Percentiles rank a stretch among this genome's conserved stretches.
Conservation (phyloP, 1,140 invertebrate species). For the Trissolcus basalis region DNA sequence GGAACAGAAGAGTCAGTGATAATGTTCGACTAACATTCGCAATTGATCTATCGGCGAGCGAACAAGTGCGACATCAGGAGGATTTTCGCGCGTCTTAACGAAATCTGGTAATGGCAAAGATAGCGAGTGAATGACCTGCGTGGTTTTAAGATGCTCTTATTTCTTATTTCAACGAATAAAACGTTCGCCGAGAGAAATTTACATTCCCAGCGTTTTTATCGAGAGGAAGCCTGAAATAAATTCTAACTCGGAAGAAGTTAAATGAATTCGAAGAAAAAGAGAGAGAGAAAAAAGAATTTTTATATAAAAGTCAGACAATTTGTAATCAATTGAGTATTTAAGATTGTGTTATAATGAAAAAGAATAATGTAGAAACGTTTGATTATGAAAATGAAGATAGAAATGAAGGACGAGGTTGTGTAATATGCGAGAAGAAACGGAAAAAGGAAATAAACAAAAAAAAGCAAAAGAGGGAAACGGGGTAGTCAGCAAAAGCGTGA, state of each 20-base stretch:
- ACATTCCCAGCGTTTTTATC: background rate
- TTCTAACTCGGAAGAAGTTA: no score
- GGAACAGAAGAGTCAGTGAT: conserved; percentile 55
- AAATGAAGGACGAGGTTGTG: background rate
- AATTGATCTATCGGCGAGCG: conserved; percentile 71
- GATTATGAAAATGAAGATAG: background rate
- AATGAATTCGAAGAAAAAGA: no score
- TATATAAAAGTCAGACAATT: no score
- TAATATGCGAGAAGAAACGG: conserved; percentile 2
- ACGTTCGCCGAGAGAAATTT: background rate
- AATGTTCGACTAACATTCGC: conserved; percentile 67
- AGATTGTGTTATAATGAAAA: no score
- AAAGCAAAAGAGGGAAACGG: background rate
- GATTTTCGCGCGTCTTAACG: conserved; percentile 67
- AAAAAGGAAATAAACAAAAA: conserved; percentile 1
- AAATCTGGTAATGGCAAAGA: conserved; percentile 72
- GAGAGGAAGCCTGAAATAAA: background rate
- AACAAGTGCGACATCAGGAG: conserved; percentile 34
- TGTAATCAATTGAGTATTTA: no score
- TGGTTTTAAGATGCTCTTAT: conserved; percentile 36
- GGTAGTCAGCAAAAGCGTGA: conserved; percentile 4
- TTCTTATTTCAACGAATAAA: conserved; percentile 42
- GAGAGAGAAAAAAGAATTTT: no score
- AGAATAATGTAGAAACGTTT: no score
- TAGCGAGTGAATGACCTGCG: conserved; percentile 63